phyloP scores from a whole-genome alignment of 2,888 invertebrate species.

The Phania funesta region DNA sequence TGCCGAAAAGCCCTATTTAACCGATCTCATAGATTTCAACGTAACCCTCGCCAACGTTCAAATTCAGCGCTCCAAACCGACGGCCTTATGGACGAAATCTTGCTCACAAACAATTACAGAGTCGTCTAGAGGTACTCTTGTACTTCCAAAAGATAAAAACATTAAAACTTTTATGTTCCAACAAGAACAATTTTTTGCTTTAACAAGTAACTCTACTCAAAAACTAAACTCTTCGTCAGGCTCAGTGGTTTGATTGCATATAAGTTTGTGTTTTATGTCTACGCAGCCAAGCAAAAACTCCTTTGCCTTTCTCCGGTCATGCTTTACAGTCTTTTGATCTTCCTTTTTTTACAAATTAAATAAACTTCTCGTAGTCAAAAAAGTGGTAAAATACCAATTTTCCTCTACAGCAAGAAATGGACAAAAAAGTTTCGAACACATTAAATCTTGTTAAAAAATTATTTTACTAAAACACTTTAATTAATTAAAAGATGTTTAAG shows the following conservation, averaged over 20 bases:
- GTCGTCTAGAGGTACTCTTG: too few relatives aligned
- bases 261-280: conserved; percentile 12
- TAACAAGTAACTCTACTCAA: too few relatives aligned
- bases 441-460: conserved; percentile 39
- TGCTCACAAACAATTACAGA: too few relatives aligned
- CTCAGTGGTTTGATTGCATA: not conserved
- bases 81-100: too few relatives aligned
- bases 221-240: too few relatives aligned
- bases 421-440: not conserved
- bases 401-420: not conserved
- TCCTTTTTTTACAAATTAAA: conserved; percentile 17
- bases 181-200: too few relatives aligned
- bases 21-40: too few relatives aligned
- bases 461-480: conserved; percentile 23
- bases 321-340: conserved; percentile 8
- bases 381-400: conserved; percentile 45
- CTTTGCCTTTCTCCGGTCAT: not conserved
- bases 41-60: too few relatives aligned
- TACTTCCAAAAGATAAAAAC: too few relatives aligned
- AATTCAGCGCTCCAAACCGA: too few relatives aligned
- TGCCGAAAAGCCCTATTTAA: too few relatives aligned
- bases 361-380: conserved; percentile 13
- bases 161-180: too few relatives aligned
- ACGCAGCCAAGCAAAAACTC: not conserved
- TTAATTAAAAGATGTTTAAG: conserved; percentile 14